These are phyloP conservation scores for Drosophila nr. medialis DNA, from an alignment of 2,888 invertebrate species.

Conservation along the genomic window DNA sequence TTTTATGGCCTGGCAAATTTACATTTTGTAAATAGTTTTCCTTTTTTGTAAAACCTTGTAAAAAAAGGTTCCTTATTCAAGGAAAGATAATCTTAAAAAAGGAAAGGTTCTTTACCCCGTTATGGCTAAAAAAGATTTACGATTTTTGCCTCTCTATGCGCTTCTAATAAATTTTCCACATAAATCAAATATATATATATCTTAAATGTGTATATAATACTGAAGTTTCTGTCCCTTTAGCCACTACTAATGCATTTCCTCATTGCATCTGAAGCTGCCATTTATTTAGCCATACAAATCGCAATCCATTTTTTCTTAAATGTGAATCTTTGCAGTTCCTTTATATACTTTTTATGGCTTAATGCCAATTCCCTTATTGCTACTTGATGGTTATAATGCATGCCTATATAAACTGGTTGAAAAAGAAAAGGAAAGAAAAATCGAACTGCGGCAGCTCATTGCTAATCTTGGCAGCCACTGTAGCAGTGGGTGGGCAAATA, in stretches of 20 bases:
- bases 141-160: background rate
- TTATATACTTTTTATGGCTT: slow-evolving; percentile 1
- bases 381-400: slow-evolving; percentile 1
- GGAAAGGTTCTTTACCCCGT: background rate
- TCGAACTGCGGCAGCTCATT: background rate
- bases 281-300: background rate
- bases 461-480: slow-evolving; percentile 34
- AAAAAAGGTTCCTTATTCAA: background rate
- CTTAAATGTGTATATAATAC: background rate
- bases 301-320: background rate
- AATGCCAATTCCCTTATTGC: slow-evolving; percentile 9
- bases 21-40: background rate
- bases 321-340: slow-evolving; percentile 1
- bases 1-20: background rate
- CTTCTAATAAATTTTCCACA: background rate
- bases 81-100: background rate
- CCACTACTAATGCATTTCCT: background rate
- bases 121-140: background rate
- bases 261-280: background rate
- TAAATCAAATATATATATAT: background rate
- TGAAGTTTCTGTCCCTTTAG: background rate
- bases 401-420: background rate
- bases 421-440: background rate
- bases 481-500: slow-evolving; percentile 34
- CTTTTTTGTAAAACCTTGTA: background rate